A percentile compares a stretch with the other conserved stretches of the same genome.
Evolutionary conservation across 2,888 invertebrate genomes (phyloP).

Genomic region (Itoplectis maculator): DNA sequence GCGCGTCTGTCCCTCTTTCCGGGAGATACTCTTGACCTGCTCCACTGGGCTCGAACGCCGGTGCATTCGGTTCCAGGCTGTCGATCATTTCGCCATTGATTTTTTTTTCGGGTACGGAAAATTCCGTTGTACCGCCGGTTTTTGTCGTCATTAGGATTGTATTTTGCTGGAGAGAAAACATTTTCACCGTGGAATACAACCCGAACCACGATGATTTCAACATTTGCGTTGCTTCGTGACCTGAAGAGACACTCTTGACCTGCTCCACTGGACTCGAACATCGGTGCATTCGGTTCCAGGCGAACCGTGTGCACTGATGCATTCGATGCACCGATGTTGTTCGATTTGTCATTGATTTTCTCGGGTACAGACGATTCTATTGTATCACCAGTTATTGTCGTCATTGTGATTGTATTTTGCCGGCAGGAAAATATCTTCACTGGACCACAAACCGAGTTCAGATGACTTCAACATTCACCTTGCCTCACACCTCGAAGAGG

Average conservation of each 20-base stretch:
- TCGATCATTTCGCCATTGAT: too few species aligned
- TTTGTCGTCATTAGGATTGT: too few species aligned
- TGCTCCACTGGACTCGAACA: neutral
- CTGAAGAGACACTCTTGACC: neutral
- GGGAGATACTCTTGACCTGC: neutral
- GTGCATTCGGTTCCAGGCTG: neutral
- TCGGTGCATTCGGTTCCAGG: neutral
- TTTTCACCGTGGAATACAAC: too few species aligned
- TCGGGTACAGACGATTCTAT: neutral
- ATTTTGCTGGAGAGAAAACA: too few species aligned
- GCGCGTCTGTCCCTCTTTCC: conserved; percentile 47
- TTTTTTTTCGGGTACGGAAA: too few species aligned
- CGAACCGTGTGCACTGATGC: too few species aligned
- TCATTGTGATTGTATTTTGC: neutral
- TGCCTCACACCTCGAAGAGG: too few species aligned
- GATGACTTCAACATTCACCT: too few species aligned
- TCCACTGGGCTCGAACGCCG: neutral
- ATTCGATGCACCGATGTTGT: too few species aligned
- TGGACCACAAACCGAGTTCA: neutral
- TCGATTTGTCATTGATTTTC: neutral
- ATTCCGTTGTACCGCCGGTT: too few species aligned
- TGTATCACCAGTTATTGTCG: neutral
- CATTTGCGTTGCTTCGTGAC: too few species aligned
- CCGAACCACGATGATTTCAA: too few species aligned
- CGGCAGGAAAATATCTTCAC: neutral